A percentile compares a stretch with the other conserved stretches of the same genome.
Conservation (phyloP, 64 coral and sea anemone species). For the Platygyra sinensis region DNA sequence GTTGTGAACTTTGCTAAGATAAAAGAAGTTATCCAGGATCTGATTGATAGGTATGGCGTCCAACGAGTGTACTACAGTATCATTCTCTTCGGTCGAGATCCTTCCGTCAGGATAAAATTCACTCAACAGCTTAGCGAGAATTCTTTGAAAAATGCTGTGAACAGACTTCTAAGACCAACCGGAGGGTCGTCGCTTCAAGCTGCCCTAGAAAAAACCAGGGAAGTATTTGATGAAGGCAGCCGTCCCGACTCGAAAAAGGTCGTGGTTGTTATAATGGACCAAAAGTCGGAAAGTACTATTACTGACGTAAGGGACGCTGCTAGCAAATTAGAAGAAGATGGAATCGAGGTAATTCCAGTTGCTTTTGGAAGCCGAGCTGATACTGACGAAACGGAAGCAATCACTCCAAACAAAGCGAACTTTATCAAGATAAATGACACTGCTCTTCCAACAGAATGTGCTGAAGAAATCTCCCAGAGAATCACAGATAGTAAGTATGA, state of each 20-base stretch:
- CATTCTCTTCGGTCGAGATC: conserved; percentile 52
- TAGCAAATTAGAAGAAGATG: conserved; percentile 34
- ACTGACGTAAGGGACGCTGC: conserved; percentile 15
- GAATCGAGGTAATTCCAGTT: conserved; percentile 64
- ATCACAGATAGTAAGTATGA: conserved; percentile 32
- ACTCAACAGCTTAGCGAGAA: neutral
- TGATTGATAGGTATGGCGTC: conserved; percentile 58
- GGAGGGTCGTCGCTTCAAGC: neutral
- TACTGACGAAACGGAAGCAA: conserved; percentile 13
- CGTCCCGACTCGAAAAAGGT: conserved; percentile 43
- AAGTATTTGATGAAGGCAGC: conserved; percentile 16
- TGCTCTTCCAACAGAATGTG: conserved; percentile 18
- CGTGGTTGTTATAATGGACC: conserved; percentile 42
- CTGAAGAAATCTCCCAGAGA: conserved; percentile 45
- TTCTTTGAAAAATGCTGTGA: conserved; percentile 12
- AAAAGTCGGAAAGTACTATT: conserved; percentile 14
- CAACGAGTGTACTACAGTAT: conserved; percentile 41
- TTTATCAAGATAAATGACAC: conserved; percentile 43
- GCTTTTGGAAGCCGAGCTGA: conserved; percentile 39
- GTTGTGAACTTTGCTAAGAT: conserved; percentile 50
- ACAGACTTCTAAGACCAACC: conserved; percentile 4
- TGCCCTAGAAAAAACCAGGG: conserved; percentile 23
- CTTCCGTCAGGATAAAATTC: conserved; percentile 24
- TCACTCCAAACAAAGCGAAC: conserved; percentile 59
- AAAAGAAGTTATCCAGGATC: conserved; percentile 59